Evolutionary conservation across 2,113 vertebrate species (phyloP), one percentile per base, ranked within the genome.

Genomic region (Miniopterus natalensis): DNA sequence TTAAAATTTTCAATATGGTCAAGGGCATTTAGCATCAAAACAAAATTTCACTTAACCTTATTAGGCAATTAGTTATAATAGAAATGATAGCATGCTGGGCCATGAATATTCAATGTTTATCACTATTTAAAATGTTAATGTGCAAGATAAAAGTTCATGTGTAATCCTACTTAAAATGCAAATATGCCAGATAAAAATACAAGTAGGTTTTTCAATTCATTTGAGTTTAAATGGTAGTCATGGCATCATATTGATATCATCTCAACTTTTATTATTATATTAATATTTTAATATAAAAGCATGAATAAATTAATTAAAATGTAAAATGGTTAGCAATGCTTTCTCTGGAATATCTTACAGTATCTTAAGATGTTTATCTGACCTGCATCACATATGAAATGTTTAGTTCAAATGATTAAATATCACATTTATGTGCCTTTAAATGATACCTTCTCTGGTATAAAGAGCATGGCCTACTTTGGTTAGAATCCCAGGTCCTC

Each of bases 51-150:
- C 71, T 42, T n/a, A 90, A 86, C 27, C 59, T 96, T 83, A 85
- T 96, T 78, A 97, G 73, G 84, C 78, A 93, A 83, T 96, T 95
- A 94, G 73, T 92, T 93, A 85, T 78, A 51, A 92, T 59, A 92
- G 36, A 95, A 97, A 96, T 89, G 63, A 79, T 55, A 95, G n/a
- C 95, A 95, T 87, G 92, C 95, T 96, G 92, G 79, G 55, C 53
- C 74, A 94, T 97, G 85, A 97, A 97, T 97, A 97, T 97, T 97
- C 95, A 97, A 75, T 75, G 95, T 95, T 95, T 92, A 73, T 61
- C 49, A 88, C 40, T 77, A 77, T 84, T 89, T 94, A 92, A 94
- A 92, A 90, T 90, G 90, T 45, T 75, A 89, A 96, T 74, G 12
- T 66, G 15, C 10, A 79, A 92, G 92, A 84, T 92, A 71, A 94